Percentiles rank a stretch among this genome's conserved stretches.
phyloP scores from a whole-genome alignment of 2,888 invertebrate species.

The Lypha dubia region DNA sequence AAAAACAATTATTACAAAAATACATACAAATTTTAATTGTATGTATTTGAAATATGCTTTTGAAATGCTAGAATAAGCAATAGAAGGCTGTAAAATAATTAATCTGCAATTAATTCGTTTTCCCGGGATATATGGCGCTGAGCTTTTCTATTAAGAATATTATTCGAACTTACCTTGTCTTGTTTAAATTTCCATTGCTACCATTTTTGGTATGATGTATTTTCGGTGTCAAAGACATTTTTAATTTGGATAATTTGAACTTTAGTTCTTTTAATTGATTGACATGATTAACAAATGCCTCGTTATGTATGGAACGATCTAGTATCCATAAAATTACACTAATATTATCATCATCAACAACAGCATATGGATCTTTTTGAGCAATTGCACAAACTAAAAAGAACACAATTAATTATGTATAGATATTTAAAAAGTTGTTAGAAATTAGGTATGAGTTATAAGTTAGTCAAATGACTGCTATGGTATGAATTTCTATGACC shows the following conservation, averaged over 20 bases:
- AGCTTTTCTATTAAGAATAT: background rate
- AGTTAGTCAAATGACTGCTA: no score
- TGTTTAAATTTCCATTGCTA: constrained; percentile 79
- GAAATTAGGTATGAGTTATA: no score
- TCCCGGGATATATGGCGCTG: no score
- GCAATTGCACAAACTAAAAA: constrained; percentile 76
- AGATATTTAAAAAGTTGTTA: no score
- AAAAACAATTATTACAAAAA: constrained; percentile 46
- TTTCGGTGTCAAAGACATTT: constrained; percentile 82
- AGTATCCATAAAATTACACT: constrained; percentile 82
- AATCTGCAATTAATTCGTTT: no score
- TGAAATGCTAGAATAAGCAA: no score
- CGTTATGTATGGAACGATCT: constrained; percentile 82
- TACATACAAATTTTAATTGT: background rate
- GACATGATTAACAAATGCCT: constrained; percentile 81
- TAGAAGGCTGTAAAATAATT: no score
- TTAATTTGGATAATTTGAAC: constrained; percentile 82
- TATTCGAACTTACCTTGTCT: constrained; percentile 79
- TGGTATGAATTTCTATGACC: no score
- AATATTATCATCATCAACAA: constrained; percentile 81
- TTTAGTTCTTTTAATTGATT: constrained; percentile 82
- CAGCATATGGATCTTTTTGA: constrained; percentile 79
- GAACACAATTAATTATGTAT: no score
- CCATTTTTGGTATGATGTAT: constrained; percentile 80
- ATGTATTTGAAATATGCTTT: no score